phyloP scores from a whole-genome alignment of 2,888 invertebrate genomes.

The Ectobius pallidus region DNA sequence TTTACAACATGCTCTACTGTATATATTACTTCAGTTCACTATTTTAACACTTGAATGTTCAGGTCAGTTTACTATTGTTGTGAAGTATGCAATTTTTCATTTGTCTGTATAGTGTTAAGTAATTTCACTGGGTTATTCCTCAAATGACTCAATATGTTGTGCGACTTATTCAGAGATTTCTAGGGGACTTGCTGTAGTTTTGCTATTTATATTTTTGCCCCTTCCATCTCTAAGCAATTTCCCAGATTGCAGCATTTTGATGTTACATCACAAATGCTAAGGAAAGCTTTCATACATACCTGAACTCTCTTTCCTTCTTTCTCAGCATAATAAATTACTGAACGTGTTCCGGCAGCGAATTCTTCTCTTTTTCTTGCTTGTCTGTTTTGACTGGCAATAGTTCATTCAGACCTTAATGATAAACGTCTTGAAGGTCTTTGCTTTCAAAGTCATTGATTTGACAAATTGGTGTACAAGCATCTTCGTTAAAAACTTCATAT shows the following conservation, averaged over 20 bases:
- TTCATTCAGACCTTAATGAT: neutral
- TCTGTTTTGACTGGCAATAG: neutral
- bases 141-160: neutral
- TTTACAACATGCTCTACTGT: too few relatives aligned
- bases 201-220: neutral
- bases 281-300: neutral
- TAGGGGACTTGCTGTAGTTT: too few relatives aligned
- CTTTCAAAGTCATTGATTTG: neutral
- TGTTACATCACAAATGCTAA: neutral
- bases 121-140: neutral
- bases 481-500: neutral
- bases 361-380: neutral
- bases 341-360: neutral
- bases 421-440: neutral
- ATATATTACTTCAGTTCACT: too few relatives aligned
- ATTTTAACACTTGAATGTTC: too few relatives aligned
- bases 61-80: too few relatives aligned
- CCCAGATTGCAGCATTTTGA: neutral
- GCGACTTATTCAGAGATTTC: neutral
- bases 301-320: neutral
- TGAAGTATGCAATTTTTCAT: too few relatives aligned
- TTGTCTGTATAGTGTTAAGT: too few relatives aligned
- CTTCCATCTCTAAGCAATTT: neutral
- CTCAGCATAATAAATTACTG: neutral
- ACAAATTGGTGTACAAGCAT: neutral